A percentile compares a stretch with the other conserved stretches of the same genome.
phyloP scores from a whole-genome alignment of 30 jellyfish, hydroid and myxozoan species.

The Rhopilema esculentum region DNA sequence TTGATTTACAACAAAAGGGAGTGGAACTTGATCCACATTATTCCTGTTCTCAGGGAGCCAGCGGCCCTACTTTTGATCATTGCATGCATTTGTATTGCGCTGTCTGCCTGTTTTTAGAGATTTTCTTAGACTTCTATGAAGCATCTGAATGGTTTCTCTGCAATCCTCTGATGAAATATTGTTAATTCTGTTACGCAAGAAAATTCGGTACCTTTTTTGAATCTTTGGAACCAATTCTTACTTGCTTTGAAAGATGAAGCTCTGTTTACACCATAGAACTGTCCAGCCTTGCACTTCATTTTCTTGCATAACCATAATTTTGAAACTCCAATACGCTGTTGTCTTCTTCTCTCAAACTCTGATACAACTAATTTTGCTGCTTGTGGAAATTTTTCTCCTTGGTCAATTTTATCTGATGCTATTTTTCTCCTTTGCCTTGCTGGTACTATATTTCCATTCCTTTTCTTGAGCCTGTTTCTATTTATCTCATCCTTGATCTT shows the following conservation, averaged over 20 bases:
- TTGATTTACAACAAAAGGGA: slow-evolving; percentile 45
- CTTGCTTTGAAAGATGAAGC: slow-evolving; percentile 46
- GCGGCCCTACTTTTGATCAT: slow-evolving; percentile 54
- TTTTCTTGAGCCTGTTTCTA: slow-evolving; percentile 22
- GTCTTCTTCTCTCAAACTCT: slow-evolving; percentile 38
- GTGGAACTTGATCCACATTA: slow-evolving; percentile 69
- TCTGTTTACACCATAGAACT: slow-evolving; percentile 25
- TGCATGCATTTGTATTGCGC: slow-evolving; percentile 32
- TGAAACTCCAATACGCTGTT: slow-evolving; percentile 29
- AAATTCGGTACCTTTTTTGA: slow-evolving; percentile 34
- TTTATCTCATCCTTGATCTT: slow-evolving; percentile 31
- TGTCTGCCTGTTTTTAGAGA: slow-evolving; percentile 54
- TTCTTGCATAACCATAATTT: slow-evolving; percentile 39
- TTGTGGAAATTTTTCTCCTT: slow-evolving; percentile 34
- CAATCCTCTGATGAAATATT: slow-evolving; percentile 44
- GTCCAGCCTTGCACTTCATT: slow-evolving; percentile 43
- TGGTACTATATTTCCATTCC: slow-evolving; percentile 28
- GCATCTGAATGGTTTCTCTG: slow-evolving; percentile 44
- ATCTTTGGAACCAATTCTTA: slow-evolving; percentile 55
- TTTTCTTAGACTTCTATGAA: slow-evolving; percentile 32
- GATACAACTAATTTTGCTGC: slow-evolving; percentile 44
- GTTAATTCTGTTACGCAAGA: slow-evolving; percentile 52
- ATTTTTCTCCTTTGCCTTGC: slow-evolving; percentile 49
- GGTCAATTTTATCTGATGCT: slow-evolving; percentile 11
- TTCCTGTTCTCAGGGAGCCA: slow-evolving; percentile 54